These are phyloP conservation scores for Coleophora flavipennella DNA, from an alignment of 2,888 invertebrate genomes.

Conservation along the genomic window DNA sequence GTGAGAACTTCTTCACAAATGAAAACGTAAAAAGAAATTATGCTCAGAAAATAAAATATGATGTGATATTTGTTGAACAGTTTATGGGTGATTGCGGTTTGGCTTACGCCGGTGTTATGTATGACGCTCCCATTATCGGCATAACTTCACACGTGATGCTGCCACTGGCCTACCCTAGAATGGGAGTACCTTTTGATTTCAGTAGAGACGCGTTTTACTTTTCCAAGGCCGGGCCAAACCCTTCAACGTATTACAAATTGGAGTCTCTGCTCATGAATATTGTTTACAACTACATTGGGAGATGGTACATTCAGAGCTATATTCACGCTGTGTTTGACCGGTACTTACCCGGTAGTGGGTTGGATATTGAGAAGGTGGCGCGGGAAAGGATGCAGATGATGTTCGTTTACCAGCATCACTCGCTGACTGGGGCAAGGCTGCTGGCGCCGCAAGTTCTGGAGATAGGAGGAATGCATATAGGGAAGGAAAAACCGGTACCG, in stretches of 20 bases:
- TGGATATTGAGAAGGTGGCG: conserved; percentile 56
- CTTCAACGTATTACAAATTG: conserved; percentile 31
- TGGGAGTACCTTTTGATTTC: conserved; percentile 62
- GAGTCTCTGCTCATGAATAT: conserved; percentile 30
- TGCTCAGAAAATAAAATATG: conserved; percentile 34
- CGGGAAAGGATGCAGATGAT: conserved; percentile 64
- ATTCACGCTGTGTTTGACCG: conserved; percentile 43
- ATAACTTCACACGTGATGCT: conserved; percentile 62
- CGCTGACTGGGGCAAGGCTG: conserved; percentile 67
- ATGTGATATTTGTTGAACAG: conserved; percentile 60
- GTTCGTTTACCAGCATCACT: conserved; percentile 74
- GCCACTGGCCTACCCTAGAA: conserved; percentile 55
- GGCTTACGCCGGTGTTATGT: conserved; percentile 41
- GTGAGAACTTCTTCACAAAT: conserved; percentile 37
- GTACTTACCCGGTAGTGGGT: conserved; percentile 48
- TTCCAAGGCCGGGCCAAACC: conserved; percentile 36
- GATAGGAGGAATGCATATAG: conserved; percentile 71
- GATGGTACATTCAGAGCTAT: conserved; percentile 33
- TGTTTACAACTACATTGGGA: conserved; percentile 24
- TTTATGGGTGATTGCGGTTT: conserved; percentile 59
- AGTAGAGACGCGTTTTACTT: conserved; percentile 61
- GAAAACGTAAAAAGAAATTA: conserved; percentile 29
- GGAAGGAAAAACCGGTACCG: conserved; percentile 29
- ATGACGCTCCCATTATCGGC: conserved; percentile 64
- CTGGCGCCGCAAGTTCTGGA: conserved; percentile 70